Conservation (phyloP, 2,797 vertebrate species). For the Ciconia nigra region DNA sequence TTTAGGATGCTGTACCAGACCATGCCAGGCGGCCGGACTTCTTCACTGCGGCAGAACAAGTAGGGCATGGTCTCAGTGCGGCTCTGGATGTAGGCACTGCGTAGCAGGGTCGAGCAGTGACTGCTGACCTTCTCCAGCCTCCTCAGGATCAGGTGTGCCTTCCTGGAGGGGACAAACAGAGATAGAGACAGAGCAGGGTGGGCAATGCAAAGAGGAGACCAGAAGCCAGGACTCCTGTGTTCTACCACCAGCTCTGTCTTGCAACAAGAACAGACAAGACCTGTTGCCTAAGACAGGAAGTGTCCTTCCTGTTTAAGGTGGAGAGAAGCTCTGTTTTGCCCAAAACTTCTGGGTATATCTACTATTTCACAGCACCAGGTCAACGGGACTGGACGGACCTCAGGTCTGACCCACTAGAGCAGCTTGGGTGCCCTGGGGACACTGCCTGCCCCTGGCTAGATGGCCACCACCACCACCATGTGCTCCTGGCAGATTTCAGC, state of each 20-base stretch:
- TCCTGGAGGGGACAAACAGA: constrained; percentile 75
- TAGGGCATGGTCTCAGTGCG: constrained; percentile 94
- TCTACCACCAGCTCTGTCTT: neutral
- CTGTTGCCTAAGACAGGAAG: neutral
- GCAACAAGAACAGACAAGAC: fast-evolving
- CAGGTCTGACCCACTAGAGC: neutral
- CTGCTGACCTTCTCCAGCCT: constrained; percentile 91
- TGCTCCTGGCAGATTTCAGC: neutral
- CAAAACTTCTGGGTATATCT: neutral
- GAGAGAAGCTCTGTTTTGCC: neutral
- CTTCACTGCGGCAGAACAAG: constrained; percentile 88
- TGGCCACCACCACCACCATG: neutral
- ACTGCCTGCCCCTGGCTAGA: neutral
- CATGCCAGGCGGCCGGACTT: constrained; percentile 79
- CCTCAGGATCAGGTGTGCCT: constrained; percentile 93
- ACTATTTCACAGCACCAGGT: neutral
- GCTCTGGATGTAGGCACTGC: constrained; percentile 93
- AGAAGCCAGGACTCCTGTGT: neutral
- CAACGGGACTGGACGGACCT: neutral
- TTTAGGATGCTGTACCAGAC: constrained; percentile 89
- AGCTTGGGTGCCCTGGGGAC: neutral
- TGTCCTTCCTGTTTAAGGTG: neutral
- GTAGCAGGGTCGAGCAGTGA: constrained; percentile 86
- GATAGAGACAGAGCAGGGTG: neutral
- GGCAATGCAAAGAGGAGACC: neutral